Evolutionary conservation across 2,113 vertebrate species (phyloP), one percentile per base, ranked within the genome.

Genomic region (Anarhynchus alexandrinus): DNA sequence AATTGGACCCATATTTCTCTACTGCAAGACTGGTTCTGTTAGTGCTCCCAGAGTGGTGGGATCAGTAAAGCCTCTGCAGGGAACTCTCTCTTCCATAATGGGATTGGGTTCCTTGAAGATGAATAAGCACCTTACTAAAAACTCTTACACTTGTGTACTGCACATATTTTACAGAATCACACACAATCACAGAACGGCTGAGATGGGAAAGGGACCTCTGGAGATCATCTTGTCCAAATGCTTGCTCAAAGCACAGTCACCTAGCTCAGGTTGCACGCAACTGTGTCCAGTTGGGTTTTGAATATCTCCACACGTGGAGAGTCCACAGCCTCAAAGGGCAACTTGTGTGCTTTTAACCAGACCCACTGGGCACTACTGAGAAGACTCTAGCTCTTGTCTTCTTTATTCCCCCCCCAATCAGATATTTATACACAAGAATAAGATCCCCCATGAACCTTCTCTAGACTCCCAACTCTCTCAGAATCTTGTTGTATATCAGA

Each of bases 181-280:
- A n/a, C 22, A 54, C 13, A 67, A 12, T 40, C 23, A 36, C 16
- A 51, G 40, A 87, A 34, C 27, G 25, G n/a, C 27, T 73, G 38
- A 84, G 11, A 55, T 59, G 26, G 26, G 9, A 47, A 47, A 84
- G 40, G 8, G 11, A 45, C 7, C 25, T 54, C 42, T 67, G 23
- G 51, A 54, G 15, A 34, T 43, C 8, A 34, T 43, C 22, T 51
- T 30, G 17, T n/a, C 27, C 23, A 52, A 90, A 70, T 2, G 3
- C 11, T 29, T 74, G 27, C 32, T 38, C 38, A 55, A 58, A 69
- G 61, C 19, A 69, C 19, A 51, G 38, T 38, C 19, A 20, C 6
- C 12, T 76, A 55, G 26, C 2, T 1, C 27, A 69, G 10, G 21
- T 13, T 77, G 12, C 52, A 43, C 10, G 10, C 0, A 3, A n/a